phyloP scores from a whole-genome alignment of 2,113 vertebrate genomes.

The Clupea harengus region DNA sequence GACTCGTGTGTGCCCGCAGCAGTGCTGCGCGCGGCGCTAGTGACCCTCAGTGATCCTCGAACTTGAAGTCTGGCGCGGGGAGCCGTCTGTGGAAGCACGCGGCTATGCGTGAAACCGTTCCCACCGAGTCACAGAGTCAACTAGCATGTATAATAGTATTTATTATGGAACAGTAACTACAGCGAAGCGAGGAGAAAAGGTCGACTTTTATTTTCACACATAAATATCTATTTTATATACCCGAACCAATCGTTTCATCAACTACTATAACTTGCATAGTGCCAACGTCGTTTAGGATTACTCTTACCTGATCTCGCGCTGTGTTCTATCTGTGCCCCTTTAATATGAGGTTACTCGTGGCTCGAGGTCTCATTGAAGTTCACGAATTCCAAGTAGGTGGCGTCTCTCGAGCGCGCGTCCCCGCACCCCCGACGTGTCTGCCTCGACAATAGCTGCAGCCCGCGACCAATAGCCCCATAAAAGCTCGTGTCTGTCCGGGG shows the following conservation, averaged over 20 bases:
- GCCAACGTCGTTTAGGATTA: neutral
- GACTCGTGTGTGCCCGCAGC: neutral
- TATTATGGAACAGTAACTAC: neutral
- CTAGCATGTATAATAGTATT: neutral
- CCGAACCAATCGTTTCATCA: neutral
- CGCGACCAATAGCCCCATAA: slow-evolving; percentile 81
- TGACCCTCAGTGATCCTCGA: slow-evolving; percentile 36
- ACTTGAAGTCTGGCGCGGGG: slow-evolving; percentile 35
- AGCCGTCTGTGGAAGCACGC: neutral
- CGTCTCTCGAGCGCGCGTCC: slow-evolving; percentile 60
- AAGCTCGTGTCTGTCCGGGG: slow-evolving; percentile 79
- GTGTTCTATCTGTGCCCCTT: slow-evolving; percentile 20
- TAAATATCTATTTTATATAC: neutral
- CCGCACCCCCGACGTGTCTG: slow-evolving; percentile 67
- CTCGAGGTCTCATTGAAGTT: slow-evolving; percentile 55
- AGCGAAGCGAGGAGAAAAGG: too few species aligned
- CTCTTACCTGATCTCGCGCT: slow-evolving; percentile 37
- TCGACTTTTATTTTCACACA: neutral
- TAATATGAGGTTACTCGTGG: slow-evolving; percentile 51
- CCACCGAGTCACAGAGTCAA: neutral
- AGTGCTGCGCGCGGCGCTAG: neutral
- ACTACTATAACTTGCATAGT: neutral
- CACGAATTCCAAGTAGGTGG: slow-evolving; percentile 66
- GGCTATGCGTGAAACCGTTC: neutral
- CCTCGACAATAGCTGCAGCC: slow-evolving; percentile 79